Percentiles rank a stretch among this genome's conserved stretches.
Evolutionary conservation across 2,888 invertebrate genomes (phyloP).

Genomic region (Incurvaria masculella): DNA sequence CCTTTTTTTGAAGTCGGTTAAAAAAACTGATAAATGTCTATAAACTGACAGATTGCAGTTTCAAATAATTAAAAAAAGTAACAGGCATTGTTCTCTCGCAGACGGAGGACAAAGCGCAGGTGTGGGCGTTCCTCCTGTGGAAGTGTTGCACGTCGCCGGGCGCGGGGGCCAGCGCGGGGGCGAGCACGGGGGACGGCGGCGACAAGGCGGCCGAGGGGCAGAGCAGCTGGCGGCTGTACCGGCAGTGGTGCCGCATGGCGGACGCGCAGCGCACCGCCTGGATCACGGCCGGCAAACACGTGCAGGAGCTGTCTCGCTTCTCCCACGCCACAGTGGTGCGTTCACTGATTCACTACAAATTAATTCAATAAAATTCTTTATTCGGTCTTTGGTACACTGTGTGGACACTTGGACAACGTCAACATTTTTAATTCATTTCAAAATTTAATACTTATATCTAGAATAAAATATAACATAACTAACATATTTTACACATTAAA

Average conservation of each 20-base stretch:
- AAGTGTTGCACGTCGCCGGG: conserved; percentile 54
- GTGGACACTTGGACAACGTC: too few species aligned
- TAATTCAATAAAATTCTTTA: too few species aligned
- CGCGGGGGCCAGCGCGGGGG: conserved; percentile 46
- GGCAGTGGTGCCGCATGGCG: conserved; percentile 80
- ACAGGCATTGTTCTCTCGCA: conserved; percentile 30
- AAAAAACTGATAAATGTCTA: too few species aligned
- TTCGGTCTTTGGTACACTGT: too few species aligned
- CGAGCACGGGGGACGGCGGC: conserved; percentile 42
- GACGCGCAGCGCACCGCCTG: conserved; percentile 70
- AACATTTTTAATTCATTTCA: too few species aligned
- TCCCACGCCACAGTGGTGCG: conserved; percentile 66
- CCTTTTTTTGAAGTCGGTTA: too few species aligned
- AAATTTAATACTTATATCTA: too few species aligned
- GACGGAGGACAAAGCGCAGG: conserved; percentile 76
- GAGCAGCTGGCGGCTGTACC: conserved; percentile 77
- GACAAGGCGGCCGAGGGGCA: conserved; percentile 48
- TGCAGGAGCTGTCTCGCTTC: conserved; percentile 67
- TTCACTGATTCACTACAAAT: conserved; percentile 13
- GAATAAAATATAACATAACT: too few species aligned
- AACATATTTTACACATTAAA: too few species aligned
- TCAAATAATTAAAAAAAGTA: too few species aligned
- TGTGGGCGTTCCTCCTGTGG: conserved; percentile 84
- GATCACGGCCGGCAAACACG: conserved; percentile 75
- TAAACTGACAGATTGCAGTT: too few species aligned